phyloP scores from a whole-genome alignment of 2,888 invertebrate genomes.

The Eupithecia abbreviata region DNA sequence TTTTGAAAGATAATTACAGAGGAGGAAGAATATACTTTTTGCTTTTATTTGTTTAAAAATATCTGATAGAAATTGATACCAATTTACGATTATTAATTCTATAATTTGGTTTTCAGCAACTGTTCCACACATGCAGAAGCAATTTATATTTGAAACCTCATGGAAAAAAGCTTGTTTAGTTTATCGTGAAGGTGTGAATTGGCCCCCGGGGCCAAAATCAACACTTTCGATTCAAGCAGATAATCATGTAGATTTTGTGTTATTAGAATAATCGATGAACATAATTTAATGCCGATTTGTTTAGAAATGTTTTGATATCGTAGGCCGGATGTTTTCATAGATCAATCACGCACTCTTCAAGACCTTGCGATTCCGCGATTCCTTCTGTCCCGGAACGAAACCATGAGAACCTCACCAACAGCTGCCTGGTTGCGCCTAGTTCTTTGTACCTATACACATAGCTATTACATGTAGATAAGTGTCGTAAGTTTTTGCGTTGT shows the following conservation, averaged over 20 bases:
- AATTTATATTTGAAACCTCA: slow-evolving; percentile 15
- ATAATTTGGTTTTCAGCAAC: slow-evolving; percentile 20
- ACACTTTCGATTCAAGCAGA: slow-evolving; percentile 52
- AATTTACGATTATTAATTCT: slow-evolving; percentile 15
- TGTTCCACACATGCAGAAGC: slow-evolving; percentile 13
- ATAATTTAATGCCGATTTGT: slow-evolving; percentile 35
- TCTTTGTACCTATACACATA: too few species aligned
- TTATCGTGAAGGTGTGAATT: slow-evolving; percentile 49
- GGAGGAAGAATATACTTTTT: not conserved
- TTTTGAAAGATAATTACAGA: too few species aligned
- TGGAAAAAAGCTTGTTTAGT: slow-evolving; percentile 24
- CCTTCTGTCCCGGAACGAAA: too few species aligned
- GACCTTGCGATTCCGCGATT: too few species aligned
- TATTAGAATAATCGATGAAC: slow-evolving; percentile 52
- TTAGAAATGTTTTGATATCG: not conserved
- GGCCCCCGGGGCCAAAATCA: slow-evolving; percentile 57
- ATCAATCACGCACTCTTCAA: not conserved
- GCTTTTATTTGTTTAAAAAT: slow-evolving; percentile 21
- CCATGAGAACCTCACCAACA: too few species aligned
- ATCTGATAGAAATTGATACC: slow-evolving; percentile 16
- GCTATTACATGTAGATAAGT: too few species aligned
- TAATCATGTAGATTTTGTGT: slow-evolving; percentile 50
- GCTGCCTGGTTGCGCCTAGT: too few species aligned
- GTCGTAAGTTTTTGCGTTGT: too few species aligned
- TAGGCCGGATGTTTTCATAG: slow-evolving; percentile 4